These are phyloP conservation scores for Coecobrya sp. DNA, from an alignment of 2,888 invertebrate species.

Conservation along the genomic window DNA sequence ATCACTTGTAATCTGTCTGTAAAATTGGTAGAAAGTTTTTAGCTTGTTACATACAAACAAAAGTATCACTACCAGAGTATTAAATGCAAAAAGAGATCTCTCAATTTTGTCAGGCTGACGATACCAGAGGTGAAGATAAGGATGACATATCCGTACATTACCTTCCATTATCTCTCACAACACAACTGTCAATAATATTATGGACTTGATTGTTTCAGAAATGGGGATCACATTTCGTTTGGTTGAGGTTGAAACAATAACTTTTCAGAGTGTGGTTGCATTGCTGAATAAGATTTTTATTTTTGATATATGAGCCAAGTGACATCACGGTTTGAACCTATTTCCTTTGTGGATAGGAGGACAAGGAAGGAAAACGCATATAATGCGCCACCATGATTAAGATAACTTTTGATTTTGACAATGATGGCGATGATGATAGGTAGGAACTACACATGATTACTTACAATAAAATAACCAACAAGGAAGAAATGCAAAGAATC, in stretches of 20 bases:
- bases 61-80: background rate
- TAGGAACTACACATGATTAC: conserved; percentile 29
- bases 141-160: background rate
- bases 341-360: conserved; percentile 28
- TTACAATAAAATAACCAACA: background rate
- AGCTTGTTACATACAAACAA: background rate
- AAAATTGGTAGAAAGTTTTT: conserved; percentile 64
- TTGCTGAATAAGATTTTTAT: conserved; percentile 1
- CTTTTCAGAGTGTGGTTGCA: background rate
- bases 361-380: background rate
- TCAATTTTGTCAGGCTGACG: conserved; percentile 15
- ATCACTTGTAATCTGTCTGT: background rate
- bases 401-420: background rate
- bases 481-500: background rate
- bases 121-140: background rate
- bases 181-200: conserved; percentile 12
- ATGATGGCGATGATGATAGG: conserved; percentile 19
- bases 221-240: background rate
- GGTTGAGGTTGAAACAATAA: conserved; percentile 27
- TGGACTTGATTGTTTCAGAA: background rate
- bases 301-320: conserved; percentile 49
- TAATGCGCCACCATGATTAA: conserved; percentile 1
- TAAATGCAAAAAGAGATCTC: background rate
- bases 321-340: conserved; percentile 40
- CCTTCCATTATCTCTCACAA: conserved; percentile 28